These are phyloP conservation scores for Tinamus guttatus DNA, from an alignment of 2,113 vertebrate genomes.

Conservation along the genomic window DNA sequence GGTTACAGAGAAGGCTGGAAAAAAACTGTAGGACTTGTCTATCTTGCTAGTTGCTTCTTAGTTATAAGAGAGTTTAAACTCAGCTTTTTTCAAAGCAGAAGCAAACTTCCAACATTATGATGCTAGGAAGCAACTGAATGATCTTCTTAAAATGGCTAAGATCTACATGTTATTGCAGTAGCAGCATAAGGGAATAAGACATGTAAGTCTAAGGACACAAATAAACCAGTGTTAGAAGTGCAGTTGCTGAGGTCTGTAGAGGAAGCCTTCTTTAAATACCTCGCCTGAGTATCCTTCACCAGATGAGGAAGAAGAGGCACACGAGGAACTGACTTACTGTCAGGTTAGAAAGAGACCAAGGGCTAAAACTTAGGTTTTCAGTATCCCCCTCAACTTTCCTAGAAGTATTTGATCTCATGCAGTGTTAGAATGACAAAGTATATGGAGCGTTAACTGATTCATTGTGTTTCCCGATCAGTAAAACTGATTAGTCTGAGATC, in stretches of 20 bases:
- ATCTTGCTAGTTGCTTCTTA: background rate
- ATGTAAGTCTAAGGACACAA: background rate
- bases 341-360: background rate
- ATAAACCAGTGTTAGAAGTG: background rate
- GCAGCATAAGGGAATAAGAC: accelerated
- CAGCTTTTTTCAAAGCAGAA: background rate
- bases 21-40: background rate
- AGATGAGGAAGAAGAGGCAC: background rate
- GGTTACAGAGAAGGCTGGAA: background rate
- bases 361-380: background rate
- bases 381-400: background rate
- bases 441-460: background rate
- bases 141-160: background rate
- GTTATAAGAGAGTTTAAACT: background rate
- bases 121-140: background rate
- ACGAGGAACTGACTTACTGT: background rate
- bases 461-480: background rate
- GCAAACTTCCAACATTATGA: background rate
- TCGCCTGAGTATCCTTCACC: background rate
- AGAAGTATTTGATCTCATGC: background rate
- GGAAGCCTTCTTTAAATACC: background rate
- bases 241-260: background rate
- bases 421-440: background rate
- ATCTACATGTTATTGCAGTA: accelerated
- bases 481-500: background rate